Base-by-base conservation (phyloP, 64 coral and sea anemone species). In the Orbicella faveolata region DNA sequence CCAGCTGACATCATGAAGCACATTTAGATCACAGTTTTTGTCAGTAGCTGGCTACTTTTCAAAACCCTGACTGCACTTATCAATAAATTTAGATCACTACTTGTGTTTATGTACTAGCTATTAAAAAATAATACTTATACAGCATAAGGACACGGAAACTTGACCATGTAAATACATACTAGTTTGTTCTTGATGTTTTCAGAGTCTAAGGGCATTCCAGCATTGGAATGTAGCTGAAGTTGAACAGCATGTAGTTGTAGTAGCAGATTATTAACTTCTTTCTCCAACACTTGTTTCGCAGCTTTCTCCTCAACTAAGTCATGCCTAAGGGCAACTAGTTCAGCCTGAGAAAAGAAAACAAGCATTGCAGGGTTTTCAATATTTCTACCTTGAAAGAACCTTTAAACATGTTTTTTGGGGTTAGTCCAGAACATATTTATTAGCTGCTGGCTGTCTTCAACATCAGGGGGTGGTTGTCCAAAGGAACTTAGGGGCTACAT, bases 121-220 rank as follows among this genome's bases (percentile, higher is more conserved):
- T 69, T 69, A 9, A 69, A 69, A 8, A 25, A 69, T 8, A 69
- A 69, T 67, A 23, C 4, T 9, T 2, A 57, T 57, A n/a, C 2
- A 69, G 21, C 25, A 1, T 11, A 33, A 70, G 25, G 67, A 70
- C 3, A 26, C 11, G 21, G 30, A 23, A 4, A 37, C 19, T 81
- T 69, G 21, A 33, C 34, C 63, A 61, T 17, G 19, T 48, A 48
- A 15, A 78, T 21, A 93, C 91, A 77, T 89, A 99, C 97, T 86
- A 99, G 78, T 96, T 90, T 99, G 68, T 89, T 95, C 72, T 93
- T 95, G 26, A 99, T 99, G 79, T 92, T 87, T 90, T 99, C 97
- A 25, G 97, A 99, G 63, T 99, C 97, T 33, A 89, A 48, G 26
- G 92, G 90, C 33, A 87, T 99, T 26, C 94, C 97, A 79, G 88